phyloP scores from a whole-genome alignment of 2,888 invertebrate genomes.

The Hartigia nigra region DNA sequence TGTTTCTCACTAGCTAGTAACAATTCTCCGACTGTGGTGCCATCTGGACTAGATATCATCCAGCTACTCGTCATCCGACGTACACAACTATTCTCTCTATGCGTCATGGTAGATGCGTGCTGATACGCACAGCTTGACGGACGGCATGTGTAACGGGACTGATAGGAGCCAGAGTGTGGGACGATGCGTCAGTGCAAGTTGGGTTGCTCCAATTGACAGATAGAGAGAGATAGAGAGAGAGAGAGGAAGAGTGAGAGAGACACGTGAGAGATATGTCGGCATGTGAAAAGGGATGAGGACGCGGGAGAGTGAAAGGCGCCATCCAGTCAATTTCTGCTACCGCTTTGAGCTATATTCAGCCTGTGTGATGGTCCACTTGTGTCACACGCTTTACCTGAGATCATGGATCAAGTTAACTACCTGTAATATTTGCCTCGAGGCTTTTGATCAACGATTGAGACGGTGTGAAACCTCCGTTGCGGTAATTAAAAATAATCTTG shows the following conservation, averaged over 20 bases:
- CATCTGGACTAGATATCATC: conserved; percentile 20
- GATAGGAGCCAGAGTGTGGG: not conserved
- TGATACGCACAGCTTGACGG: not conserved
- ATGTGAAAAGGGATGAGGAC: not conserved
- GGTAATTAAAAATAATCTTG: not conserved
- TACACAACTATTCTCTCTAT: not conserved
- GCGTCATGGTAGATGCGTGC: not conserved
- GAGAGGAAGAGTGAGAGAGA: conserved; percentile 10
- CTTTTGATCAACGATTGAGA: not conserved
- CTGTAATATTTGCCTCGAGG: not conserved
- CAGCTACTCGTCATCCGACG: not conserved
- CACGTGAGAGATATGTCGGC: conserved; percentile 9
- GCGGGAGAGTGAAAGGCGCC: not conserved
- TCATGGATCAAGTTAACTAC: not conserved
- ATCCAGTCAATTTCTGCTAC: not conserved
- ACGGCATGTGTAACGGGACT: not conserved
- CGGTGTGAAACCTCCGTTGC: not conserved
- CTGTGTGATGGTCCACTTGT: not conserved
- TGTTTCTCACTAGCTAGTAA: conserved; percentile 20
- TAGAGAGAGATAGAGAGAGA: conserved; percentile 12
- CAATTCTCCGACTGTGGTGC: conserved; percentile 41
- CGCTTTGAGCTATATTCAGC: not conserved
- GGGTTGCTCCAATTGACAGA: not conserved
- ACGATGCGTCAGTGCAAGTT: not conserved
- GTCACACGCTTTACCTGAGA: not conserved